These are phyloP conservation scores for Sorex araneus DNA, from an alignment of 2,113 vertebrate species.

Conservation along the genomic window DNA sequence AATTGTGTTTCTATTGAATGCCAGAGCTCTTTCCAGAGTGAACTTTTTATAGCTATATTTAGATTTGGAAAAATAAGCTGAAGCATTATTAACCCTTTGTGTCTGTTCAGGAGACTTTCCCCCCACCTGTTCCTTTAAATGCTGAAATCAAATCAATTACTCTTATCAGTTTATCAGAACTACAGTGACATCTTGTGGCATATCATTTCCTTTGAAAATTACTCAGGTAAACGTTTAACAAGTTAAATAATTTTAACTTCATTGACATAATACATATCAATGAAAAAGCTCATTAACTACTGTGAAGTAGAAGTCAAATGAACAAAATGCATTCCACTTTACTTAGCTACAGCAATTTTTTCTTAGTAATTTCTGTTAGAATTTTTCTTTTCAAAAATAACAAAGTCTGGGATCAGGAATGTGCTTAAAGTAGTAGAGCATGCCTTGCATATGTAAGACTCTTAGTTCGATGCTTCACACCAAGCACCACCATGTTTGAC, in stretches of 20 bases:
- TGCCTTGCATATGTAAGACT: too few species aligned
- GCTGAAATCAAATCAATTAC: constrained; percentile 50
- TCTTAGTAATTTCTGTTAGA: constrained; percentile 54
- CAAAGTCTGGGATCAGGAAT: too few species aligned
- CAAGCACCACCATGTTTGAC: background rate
- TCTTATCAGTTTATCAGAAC: constrained; percentile 81
- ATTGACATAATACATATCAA: background rate
- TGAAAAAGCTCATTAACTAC: background rate
- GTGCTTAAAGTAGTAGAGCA: too few species aligned
- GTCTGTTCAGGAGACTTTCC: background rate
- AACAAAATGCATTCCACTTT: background rate
- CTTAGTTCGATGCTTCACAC: background rate
- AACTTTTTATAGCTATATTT: background rate
- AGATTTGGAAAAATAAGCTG: background rate
- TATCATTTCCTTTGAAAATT: constrained; percentile 75
- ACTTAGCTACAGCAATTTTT: constrained; percentile 16
- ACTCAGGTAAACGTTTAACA: constrained; percentile 27
- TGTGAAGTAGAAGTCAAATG: background rate
- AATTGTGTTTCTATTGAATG: background rate
- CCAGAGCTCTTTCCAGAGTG: background rate
- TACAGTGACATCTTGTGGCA: constrained; percentile 89
- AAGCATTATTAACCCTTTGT: background rate
- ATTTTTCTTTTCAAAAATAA: background rate
- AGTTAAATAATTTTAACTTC: constrained; percentile 43
- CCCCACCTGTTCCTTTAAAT: background rate